Evolutionary conservation across 2,888 invertebrate genomes (phyloP), one percentile per base, ranked within the genome.

Genomic region (Quadroppia sp.): DNA sequence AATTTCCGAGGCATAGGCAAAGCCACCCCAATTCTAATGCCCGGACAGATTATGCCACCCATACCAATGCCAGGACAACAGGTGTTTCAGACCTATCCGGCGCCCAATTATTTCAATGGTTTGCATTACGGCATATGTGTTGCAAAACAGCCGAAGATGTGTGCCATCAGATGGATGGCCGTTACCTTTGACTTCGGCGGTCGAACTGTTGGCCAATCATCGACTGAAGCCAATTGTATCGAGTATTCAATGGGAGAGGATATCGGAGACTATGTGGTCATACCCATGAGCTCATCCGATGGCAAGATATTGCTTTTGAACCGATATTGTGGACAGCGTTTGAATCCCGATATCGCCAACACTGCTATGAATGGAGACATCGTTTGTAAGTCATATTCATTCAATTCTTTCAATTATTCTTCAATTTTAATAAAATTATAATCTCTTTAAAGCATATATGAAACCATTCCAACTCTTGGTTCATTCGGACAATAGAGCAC

Each of bases 51-150:
- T 15, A 3, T 50, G 0, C 30, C 30, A 17, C 25, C 70, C 6
- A 73, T 48, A 25, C 20, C 28, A 28, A 17, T 2, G 11, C 61
- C 61, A 9, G 61, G 61, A n/a, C 61, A 61, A 61, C 40, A 17
- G 23, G 53, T 28, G 17, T 45, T n/a, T 32, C 73, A 28, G 9
- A 30, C 28, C n/a, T 69, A 50, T 17, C 25, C 73, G 13, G 36
- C 42, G 36, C 71, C 74, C 32, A 76, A 76, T 56, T 76, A 76
- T 61, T 73, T 74, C 25, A 76, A 76, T 71, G 71, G 76, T 59
- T 25, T 76, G 61, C 73, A 76, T 69, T 76, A 76, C 61, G 76
- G 76, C n/a, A 73, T 76, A 67, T 76, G 75, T 59, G 40, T 76
- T 17, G 73, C 71, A n/a, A 59, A 73, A 50, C 42, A 50, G 28